Base-by-base conservation (phyloP, 2,797 vertebrate genomes). In the Sardinella longiceps region DNA sequence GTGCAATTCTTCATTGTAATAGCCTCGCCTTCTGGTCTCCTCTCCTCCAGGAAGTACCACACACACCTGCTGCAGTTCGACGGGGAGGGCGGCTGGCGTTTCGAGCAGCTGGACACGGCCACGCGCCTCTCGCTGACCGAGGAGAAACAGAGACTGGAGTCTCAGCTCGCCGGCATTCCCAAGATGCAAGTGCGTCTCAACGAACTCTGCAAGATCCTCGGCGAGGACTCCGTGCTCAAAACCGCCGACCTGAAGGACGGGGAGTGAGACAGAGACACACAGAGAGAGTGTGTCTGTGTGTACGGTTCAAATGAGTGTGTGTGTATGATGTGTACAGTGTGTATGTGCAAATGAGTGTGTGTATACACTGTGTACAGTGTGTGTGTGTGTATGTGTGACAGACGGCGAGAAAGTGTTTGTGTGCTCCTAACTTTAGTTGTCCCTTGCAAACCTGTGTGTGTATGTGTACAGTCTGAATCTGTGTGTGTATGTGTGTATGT, bases 51-150 rank as follows among this genome's bases (percentile, higher is more conserved):
- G 98, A 99, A 99, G 93, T 99, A 98, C 94, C 98, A 99, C 92
- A 99, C 96, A 82, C 98, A 99, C 93, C 94, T 99, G 93, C 95
- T 99, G 90, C 98, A 99, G 93, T 99, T 99, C 84, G 97, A 99
- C 0, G 98, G 98, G 0, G 97, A 99, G 95, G 98, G 98, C 0
- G 96, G 98, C 84, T 99, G 98, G 98, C 95, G 96, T 63, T 99
- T 99, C 9, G 97, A 99, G 94, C 96, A 98, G 91, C 86, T 99
- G 94, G 98, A 99, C 93, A 97, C 96, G 0, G 98, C 98, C 2
- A 97, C 97, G 3, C 97, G 98, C 58, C 95, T 99, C 88, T 96
- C 98, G 10, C 88, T 99, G 88, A 98, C 97, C 6, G 98, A 99
- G 92, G 98, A 99, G 92, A 99, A 99, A 86, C 98, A 99, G 92